Conservation (phyloP, 1,140 invertebrate species). For the Phymorhynchus buccinoides region DNA sequence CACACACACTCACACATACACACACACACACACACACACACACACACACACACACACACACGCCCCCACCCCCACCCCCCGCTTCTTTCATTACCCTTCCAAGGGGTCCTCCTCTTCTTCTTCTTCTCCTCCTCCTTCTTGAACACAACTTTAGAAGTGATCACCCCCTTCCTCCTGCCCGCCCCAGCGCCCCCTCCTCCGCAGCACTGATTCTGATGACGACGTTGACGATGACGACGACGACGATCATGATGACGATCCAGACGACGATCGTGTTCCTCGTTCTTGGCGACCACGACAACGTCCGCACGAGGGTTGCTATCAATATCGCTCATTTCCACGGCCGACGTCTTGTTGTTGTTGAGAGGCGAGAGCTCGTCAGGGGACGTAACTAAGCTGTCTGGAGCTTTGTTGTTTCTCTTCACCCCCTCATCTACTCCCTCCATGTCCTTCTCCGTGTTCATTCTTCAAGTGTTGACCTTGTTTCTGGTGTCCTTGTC, state of each 20-base stretch:
- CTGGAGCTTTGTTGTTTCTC: not conserved
- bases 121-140: conserved; percentile 3
- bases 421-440: not conserved
- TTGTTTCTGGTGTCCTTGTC: no score
- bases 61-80: not conserved
- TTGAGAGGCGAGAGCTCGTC: not conserved
- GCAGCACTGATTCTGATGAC: no score
- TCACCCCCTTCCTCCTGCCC: not conserved
- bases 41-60: conserved; percentile 5
- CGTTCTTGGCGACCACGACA: not conserved
- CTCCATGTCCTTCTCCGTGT: no score
- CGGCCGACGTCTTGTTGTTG: not conserved
- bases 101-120: no score
- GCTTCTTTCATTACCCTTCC: not conserved
- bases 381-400: not conserved
- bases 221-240: not conserved
- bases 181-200: not conserved
- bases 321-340: not conserved
- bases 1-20: not conserved
- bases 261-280: not conserved
- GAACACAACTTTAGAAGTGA: not conserved
- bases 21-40: not conserved
- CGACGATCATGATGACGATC: not conserved
- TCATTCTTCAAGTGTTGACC: no score
- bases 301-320: not conserved